These are phyloP conservation scores for Isoperla grammatica DNA, from an alignment of 2,888 invertebrate genomes.

Conservation along the genomic window DNA sequence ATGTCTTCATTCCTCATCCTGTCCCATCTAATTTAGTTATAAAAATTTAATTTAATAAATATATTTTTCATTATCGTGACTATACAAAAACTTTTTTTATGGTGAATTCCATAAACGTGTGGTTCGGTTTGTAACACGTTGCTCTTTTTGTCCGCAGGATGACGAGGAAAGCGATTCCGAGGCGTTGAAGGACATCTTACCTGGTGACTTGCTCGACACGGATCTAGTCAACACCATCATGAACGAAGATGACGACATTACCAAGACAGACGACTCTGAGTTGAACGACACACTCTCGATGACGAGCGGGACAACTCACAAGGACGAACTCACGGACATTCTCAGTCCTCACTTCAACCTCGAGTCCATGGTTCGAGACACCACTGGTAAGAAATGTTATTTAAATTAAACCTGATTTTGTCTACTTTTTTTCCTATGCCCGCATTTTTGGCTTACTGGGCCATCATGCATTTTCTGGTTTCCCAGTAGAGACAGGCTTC, in stretches of 20 bases:
- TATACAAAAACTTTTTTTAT: too few species aligned
- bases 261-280: conserved; percentile 45
- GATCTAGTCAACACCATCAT: conserved; percentile 63
- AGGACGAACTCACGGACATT: conserved; percentile 65
- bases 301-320: conserved; percentile 45
- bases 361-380: conserved; percentile 65
- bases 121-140: too few species aligned
- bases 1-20: too few species aligned
- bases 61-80: too few species aligned
- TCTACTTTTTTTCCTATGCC: neutral
- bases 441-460: too few species aligned
- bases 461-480: too few species aligned
- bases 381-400: conserved; percentile 34
- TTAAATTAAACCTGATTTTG: neutral
- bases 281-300: conserved; percentile 35
- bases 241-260: conserved; percentile 54
- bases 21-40: too few species aligned
- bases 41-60: too few species aligned
- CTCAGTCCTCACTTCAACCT: conserved; percentile 65
- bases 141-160: too few species aligned
- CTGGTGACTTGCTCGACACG: conserved; percentile 58
- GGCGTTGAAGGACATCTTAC: conserved; percentile 59
- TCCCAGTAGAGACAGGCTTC: too few species aligned
- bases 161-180: conserved; percentile 53
- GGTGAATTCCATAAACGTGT: too few species aligned